Conservation (phyloP, 2,888 invertebrate genomes). For the Apodemia zela region DNA sequence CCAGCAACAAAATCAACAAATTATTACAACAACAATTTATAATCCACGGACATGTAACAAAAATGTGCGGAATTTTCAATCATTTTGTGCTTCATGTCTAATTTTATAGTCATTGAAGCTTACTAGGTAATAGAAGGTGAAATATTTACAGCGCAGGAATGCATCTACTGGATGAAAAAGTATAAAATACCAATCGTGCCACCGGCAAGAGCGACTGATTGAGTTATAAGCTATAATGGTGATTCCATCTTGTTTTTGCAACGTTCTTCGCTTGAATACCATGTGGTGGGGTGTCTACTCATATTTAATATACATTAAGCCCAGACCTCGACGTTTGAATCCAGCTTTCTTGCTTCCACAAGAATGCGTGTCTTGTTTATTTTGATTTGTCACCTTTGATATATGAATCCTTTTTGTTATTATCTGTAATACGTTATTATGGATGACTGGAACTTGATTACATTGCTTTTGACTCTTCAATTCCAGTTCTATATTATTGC, state of each 20-base stretch:
- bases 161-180: slow-evolving; percentile 69
- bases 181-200: slow-evolving; percentile 68
- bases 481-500: slow-evolving; percentile 36
- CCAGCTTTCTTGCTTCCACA: slow-evolving; percentile 57
- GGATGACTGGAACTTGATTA: slow-evolving; percentile 53
- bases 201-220: slow-evolving; percentile 57
- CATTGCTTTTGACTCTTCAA: slow-evolving; percentile 39
- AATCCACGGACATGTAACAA: background rate
- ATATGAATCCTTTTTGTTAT: slow-evolving; percentile 68
- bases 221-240: slow-evolving; percentile 78
- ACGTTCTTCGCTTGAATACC: slow-evolving; percentile 71
- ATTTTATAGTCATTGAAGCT: slow-evolving; percentile 44
- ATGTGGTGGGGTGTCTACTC: slow-evolving; percentile 46
- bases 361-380: slow-evolving; percentile 71
- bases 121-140: slow-evolving; percentile 48
- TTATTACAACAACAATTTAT: background rate
- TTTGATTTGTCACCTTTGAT: slow-evolving; percentile 75
- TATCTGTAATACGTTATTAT: slow-evolving; percentile 57
- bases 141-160: slow-evolving; percentile 55
- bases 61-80: slow-evolving; percentile 14
- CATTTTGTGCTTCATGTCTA: slow-evolving; percentile 39
- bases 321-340: slow-evolving; percentile 57
- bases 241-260: slow-evolving; percentile 71
- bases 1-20: background rate
- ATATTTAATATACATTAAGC: slow-evolving; percentile 74